phyloP scores from a whole-genome alignment of 2,797 vertebrate genomes.

The Malacoraja senta region DNA sequence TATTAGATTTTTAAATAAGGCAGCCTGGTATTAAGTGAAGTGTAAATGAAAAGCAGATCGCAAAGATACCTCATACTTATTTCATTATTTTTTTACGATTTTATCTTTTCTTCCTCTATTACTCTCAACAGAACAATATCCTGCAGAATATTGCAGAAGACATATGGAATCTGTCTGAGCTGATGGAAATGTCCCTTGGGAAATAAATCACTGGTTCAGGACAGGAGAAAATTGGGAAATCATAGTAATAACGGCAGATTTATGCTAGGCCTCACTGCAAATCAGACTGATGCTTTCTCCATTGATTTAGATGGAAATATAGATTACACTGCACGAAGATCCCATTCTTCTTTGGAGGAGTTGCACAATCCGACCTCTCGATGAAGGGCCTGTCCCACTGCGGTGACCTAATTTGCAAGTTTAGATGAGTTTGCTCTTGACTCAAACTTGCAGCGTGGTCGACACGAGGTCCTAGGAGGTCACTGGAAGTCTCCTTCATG shows the following conservation, averaged over 20 bases:
- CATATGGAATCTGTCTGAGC: not conserved
- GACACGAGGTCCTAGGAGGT: too few relatives aligned
- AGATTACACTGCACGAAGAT: not conserved
- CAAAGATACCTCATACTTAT: not conserved
- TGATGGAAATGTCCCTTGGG: not conserved
- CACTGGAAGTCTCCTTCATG: too few relatives aligned
- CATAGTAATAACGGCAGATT: not conserved
- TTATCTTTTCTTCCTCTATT: constrained; percentile 3
- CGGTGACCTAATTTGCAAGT: too few relatives aligned
- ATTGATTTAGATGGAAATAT: not conserved
- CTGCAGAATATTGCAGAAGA: not conserved
- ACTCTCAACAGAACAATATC: not conserved
- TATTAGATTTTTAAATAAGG: not conserved
- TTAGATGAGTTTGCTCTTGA: too few relatives aligned
- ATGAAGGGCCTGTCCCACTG: too few relatives aligned
- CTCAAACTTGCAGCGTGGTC: too few relatives aligned
- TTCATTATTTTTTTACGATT: not conserved
- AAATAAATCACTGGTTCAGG: not conserved
- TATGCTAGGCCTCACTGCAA: not conserved
- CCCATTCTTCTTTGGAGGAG: not conserved
- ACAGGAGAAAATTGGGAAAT: not conserved
- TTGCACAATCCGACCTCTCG: not conserved
- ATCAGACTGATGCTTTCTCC: not conserved
- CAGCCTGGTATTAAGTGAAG: not conserved
- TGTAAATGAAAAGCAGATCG: not conserved